Evolutionary conservation across 2,797 vertebrate genomes (phyloP).

Genomic region (Peromyscus nudipes): DNA sequence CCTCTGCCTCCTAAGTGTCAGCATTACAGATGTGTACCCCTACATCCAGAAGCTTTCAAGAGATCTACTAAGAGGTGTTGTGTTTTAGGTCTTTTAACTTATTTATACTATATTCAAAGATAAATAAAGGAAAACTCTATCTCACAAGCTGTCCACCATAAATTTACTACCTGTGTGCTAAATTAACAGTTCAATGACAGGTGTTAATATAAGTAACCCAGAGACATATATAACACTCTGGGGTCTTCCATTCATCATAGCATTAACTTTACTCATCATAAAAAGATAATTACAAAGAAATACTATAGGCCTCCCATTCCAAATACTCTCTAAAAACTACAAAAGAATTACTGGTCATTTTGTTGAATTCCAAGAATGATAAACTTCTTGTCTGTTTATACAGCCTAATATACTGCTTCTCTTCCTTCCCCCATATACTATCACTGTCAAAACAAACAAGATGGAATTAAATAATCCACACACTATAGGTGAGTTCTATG

Average conservation of each 20-base stretch:
- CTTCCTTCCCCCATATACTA: not conserved
- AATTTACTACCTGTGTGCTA: not conserved
- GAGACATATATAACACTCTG: not conserved
- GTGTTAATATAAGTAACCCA: not conserved
- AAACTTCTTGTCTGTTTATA: not conserved
- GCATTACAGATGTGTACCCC: not conserved
- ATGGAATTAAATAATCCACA: constrained; percentile 13
- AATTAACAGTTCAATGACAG: not conserved
- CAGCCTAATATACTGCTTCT: not conserved
- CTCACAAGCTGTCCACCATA: not conserved
- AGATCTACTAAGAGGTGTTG: not conserved
- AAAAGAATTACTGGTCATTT: not conserved
- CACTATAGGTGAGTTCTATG: constrained; percentile 26
- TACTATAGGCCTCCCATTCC: not conserved
- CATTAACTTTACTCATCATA: constrained; percentile 23
- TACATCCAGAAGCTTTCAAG: not conserved
- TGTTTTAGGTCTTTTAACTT: constrained; percentile 53
- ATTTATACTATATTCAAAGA: not conserved
- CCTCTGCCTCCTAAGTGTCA: not conserved
- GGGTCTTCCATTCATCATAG: not conserved
- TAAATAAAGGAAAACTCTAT: not conserved
- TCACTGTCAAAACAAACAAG: not conserved
- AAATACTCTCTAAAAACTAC: not conserved
- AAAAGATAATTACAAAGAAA: constrained; percentile 12
- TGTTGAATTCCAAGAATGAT: not conserved